A percentile compares a stretch with the other conserved stretches of the same genome.
These are phyloP conservation scores for Neomorphus geoffroyi DNA, from an alignment of 2,797 vertebrate species.

Conservation along the genomic window DNA sequence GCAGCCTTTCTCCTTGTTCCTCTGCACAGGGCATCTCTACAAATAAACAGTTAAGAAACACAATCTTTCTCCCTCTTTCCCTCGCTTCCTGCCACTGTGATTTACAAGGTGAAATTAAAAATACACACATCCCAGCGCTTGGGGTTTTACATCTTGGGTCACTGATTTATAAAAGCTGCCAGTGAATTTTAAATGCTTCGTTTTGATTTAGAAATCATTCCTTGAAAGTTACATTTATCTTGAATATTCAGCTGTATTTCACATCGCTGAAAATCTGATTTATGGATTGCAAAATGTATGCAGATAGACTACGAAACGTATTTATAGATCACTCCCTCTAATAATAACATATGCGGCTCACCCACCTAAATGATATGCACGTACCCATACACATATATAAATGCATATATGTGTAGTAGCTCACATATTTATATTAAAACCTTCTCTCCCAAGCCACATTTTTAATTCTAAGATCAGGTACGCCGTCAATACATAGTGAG, in stretches of 20 bases:
- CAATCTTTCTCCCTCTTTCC: neutral
- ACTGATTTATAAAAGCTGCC: slow-evolving; percentile 29
- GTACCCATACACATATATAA: neutral
- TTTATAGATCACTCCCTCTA: neutral
- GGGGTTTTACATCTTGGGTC: neutral
- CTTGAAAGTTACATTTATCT: slow-evolving; percentile 22
- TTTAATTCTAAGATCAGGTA: neutral
- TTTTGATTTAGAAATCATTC: slow-evolving; percentile 38
- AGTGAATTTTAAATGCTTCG: neutral
- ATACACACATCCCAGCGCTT: neutral
- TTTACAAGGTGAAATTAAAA: slow-evolving; percentile 25
- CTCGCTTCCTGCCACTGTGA: neutral
- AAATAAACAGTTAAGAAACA: neutral
- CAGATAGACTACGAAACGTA: neutral
- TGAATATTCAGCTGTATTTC: neutral
- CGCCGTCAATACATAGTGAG: neutral
- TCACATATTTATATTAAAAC: neutral
- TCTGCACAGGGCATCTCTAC: neutral
- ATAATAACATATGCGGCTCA: neutral
- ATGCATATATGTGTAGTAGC: neutral
- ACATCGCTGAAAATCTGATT: slow-evolving; percentile 15
- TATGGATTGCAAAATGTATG: slow-evolving; percentile 10
- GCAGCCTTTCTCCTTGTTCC: neutral
- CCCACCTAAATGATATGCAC: neutral
- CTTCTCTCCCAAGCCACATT: neutral